Conservation (phyloP, 2,113 vertebrate species). For the Gnathonemus echidnorhynchus region DNA sequence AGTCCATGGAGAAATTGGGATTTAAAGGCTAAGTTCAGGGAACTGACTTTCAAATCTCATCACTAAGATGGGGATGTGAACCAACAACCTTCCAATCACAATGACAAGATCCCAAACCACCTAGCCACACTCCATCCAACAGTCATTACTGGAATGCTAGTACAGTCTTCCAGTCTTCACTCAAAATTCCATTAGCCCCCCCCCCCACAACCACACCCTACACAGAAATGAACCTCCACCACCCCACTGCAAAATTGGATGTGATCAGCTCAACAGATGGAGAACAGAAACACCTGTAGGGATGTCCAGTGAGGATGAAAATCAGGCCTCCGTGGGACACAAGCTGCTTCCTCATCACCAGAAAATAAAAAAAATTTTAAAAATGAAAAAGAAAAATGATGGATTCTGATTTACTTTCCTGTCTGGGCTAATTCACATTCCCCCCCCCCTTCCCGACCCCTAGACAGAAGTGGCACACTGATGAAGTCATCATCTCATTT, state of each 20-base stretch:
- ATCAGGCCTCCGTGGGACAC: background rate
- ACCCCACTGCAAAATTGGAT: background rate
- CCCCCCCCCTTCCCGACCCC: background rate
- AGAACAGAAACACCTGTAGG: background rate
- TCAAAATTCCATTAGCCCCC: background rate
- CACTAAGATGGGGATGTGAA: background rate
- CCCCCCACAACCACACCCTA: background rate
- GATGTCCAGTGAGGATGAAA: background rate
- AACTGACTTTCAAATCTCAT: background rate
- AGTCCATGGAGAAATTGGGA: background rate
- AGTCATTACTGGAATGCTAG: background rate
- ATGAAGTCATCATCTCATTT: background rate
- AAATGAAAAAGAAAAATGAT: background rate
- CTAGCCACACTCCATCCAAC: background rate
- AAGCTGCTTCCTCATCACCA: background rate
- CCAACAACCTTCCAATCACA: background rate
- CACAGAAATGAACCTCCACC: background rate
- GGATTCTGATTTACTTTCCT: conserved; percentile 21
- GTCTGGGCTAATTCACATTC: background rate
- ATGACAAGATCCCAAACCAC: background rate
- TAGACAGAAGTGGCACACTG: background rate
- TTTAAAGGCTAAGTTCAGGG: background rate
- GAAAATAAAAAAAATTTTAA: background rate
- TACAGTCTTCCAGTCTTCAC: background rate
- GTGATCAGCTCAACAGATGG: background rate